These are phyloP conservation scores for Lateolabrax maculatus DNA, from an alignment of 2,797 vertebrate genomes.

Conservation along the genomic window DNA sequence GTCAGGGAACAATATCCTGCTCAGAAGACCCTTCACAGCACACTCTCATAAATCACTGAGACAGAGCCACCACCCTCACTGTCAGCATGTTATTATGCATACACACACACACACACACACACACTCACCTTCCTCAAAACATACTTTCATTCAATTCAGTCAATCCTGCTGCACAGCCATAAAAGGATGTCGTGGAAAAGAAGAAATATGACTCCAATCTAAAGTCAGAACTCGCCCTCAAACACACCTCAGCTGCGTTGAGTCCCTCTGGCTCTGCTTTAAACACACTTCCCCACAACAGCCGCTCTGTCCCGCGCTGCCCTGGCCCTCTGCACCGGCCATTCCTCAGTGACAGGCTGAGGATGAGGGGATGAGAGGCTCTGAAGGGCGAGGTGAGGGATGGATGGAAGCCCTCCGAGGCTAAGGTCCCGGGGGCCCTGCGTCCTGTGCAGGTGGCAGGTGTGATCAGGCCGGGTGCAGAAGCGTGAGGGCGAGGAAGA, in stretches of 20 bases:
- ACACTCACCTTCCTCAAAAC: constrained; percentile 40
- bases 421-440: constrained; percentile 59
- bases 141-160: constrained; percentile 60
- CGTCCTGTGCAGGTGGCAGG: constrained; percentile 85
- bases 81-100: constrained; percentile 80
- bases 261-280: constrained; percentile 71
- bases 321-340: constrained; percentile 60
- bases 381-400: constrained; percentile 59
- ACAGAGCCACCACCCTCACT: constrained; percentile 88
- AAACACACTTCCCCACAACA: constrained; percentile 72
- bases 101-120: constrained; percentile 38
- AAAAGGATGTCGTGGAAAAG: constrained; percentile 61
- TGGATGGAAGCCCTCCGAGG: constrained; percentile 72
- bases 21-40: constrained; percentile 86
- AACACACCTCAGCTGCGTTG: constrained; percentile 60
- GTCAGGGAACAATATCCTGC: constrained; percentile 89
- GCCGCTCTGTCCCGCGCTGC: constrained; percentile 59
- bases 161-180: constrained; percentile 32
- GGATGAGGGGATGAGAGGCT: constrained; percentile 72
- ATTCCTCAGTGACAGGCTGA: constrained; percentile 85
- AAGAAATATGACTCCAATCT: constrained; percentile 66
- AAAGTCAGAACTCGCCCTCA: constrained; percentile 42
- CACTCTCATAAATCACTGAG: constrained; percentile 89
- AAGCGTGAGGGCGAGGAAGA: constrained; percentile 75
- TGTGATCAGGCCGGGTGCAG: constrained; percentile 82